These are phyloP conservation scores for Nyctereutes procyonoides DNA, from an alignment of 2,113 vertebrate genomes.

Conservation along the genomic window DNA sequence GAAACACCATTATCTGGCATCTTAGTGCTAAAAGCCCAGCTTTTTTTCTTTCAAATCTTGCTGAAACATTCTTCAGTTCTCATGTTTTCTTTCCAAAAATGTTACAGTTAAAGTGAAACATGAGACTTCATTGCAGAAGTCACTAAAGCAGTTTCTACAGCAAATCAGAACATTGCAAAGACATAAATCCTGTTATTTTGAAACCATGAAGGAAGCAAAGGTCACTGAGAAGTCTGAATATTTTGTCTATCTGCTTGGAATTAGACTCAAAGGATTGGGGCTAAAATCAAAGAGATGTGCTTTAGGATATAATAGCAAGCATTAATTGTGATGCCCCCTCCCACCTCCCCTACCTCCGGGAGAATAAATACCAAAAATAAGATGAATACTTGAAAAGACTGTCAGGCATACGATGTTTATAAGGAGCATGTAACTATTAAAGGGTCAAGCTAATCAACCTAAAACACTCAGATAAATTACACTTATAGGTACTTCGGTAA, in stretches of 20 bases:
- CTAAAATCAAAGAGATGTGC: neutral
- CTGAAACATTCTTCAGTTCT: slow-evolving; percentile 73
- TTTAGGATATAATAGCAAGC: slow-evolving; percentile 66
- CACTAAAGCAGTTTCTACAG: slow-evolving; percentile 74
- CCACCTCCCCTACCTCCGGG: rapidly evolving
- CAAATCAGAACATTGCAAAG: slow-evolving; percentile 60
- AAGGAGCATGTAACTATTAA: neutral
- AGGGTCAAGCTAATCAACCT: neutral
- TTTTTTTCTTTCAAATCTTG: slow-evolving; percentile 74
- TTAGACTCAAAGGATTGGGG: slow-evolving; percentile 66
- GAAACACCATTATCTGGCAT: slow-evolving; percentile 75
- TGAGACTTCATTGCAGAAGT: slow-evolving; percentile 68
- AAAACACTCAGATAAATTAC: neutral
- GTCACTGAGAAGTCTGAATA: slow-evolving; percentile 70
- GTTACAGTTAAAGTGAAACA: slow-evolving; percentile 83
- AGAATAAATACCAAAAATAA: slow-evolving; percentile 56
- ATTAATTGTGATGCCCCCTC: neutral
- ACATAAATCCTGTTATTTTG: slow-evolving; percentile 79
- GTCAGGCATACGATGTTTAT: neutral
- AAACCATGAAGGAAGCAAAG: slow-evolving; percentile 64
- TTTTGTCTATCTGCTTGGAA: slow-evolving; percentile 23
- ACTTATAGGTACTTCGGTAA: neutral
- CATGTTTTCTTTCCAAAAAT: slow-evolving; percentile 80
- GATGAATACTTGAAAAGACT: neutral
- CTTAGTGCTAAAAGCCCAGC: slow-evolving; percentile 73